Base-by-base conservation (phyloP, 2,797 vertebrate genomes). In the Glossophaga mutica region DNA sequence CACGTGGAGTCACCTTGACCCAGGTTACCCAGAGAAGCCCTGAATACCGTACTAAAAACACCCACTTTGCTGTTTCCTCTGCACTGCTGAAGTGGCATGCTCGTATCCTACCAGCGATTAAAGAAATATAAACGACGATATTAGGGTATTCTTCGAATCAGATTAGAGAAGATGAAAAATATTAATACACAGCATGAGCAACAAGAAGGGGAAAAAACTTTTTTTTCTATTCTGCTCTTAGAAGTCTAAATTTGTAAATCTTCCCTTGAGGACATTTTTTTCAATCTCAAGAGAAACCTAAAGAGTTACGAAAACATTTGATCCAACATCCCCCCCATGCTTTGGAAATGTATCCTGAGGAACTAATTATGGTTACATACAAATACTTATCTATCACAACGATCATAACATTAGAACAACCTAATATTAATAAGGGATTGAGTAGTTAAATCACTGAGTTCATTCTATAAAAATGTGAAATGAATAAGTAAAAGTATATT, bases 331-430 rank as follows among this genome's bases (percentile, higher is more conserved):
- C 22, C 55, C 52, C 9, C 55, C 55, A 4, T 2, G 5, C 46
- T 74, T 6, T 90, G 24, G 37, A 95, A 94, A 82, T 68, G 48
- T 94, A 87, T 88, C 37, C 32, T 90, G 78, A 83, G 68, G 29
- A 68, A 74, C 18, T 91, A 94, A 87, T 70, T 92, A 74, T 70
- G 26, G 44, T 74, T 88, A 74, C 9, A 29, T 32, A 65, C 12
- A 91, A 78, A 76, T 77, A 48, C 26, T 73, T 73, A 81, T 24
- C 59, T 85, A 44, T 86, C 24, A 90, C 9, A 3, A 59, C 42
- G 32, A 62, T 85, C n/a, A 24, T 96, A 86, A 71, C 48, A 89
- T 34, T 97, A 44, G 26, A 90, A 70, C 62, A 82, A 87, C 24
- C 57, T 52, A 79, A 73, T 91, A 62, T 88, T 68, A 77, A 44